phyloP scores from a whole-genome alignment of 2,113 vertebrate species.

The Rhinolophus sinicus region DNA sequence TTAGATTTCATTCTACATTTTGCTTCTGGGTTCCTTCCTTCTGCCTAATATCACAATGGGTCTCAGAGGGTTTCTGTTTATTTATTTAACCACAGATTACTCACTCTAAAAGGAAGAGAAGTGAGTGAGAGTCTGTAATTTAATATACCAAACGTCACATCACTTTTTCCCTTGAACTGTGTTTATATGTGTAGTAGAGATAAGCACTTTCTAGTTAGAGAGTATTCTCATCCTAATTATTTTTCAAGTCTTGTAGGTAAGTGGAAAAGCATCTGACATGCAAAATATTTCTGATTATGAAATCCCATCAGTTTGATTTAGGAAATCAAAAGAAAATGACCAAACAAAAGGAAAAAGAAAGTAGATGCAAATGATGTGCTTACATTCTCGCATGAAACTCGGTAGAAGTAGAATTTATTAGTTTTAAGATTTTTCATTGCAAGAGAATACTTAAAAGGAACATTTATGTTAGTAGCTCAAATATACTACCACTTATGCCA shows the following conservation, averaged over 20 bases:
- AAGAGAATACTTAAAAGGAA: constrained; percentile 62
- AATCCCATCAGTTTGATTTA: background rate
- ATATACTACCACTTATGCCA: constrained; percentile 14
- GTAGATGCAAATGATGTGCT: background rate
- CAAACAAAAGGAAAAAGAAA: background rate
- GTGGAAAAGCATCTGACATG: background rate
- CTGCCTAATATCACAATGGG: background rate
- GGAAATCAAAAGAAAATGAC: constrained; percentile 10
- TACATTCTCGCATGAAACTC: background rate
- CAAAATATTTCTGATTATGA: constrained; percentile 16
- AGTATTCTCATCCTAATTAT: background rate
- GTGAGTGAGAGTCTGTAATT: background rate
- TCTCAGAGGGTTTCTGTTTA: constrained; percentile 23
- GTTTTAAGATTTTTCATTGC: background rate
- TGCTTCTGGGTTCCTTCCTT: background rate
- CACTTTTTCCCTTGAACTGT: background rate
- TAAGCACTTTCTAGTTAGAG: background rate
- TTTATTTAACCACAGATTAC: constrained; percentile 33
- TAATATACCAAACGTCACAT: constrained; percentile 34
- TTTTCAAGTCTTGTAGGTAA: background rate
- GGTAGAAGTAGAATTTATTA: background rate
- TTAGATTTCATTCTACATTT: constrained; percentile 31
- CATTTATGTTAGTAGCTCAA: constrained; percentile 57
- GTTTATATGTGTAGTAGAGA: background rate
- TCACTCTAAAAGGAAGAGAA: constrained; percentile 14